Evolutionary conservation across 2,888 invertebrate species (phyloP), one percentile per base, ranked within the genome.

Genomic region (Pyrocoelia pectoralis): DNA sequence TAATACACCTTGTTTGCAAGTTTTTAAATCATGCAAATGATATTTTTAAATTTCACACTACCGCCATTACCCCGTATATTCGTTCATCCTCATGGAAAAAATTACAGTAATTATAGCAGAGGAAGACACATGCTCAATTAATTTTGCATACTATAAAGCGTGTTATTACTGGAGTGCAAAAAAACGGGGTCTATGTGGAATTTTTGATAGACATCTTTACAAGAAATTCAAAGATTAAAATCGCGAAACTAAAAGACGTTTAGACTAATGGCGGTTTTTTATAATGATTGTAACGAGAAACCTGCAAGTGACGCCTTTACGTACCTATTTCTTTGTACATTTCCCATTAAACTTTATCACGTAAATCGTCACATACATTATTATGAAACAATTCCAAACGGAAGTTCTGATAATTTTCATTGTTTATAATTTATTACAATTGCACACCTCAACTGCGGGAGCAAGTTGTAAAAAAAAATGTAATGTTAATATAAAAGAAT

Each of bases 61-160:
- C 24, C 24, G 24, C 24, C 3, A 24, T 24, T 24, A 24, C 3
- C 24, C 3, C 6, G 6, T 6, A 6, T 24, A 24, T 6, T 24
- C 4, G 4, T 6, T 24, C 24, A 24, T 24, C 24, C 4, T 6
- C 24, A 6, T 6, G 24, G 24, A 24, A 24, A n/a, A 24, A 24
- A 55, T 60, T 54, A 60, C 55, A 54, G 55, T 41, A 40, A 50
- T 55, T 54, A 49, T 55, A 46, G 38, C 54, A 60, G 60, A 54
- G 49, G 60, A 40, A 50, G 49, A 24, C 60, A 55, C 46, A 50
- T 60, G 60, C 28, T 55, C 49, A 49, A 54, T 60, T 60, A 60
- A 55, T 55, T 60, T 60, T 55, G 60, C 60, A 60, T 24, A 24
- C 24, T 3, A 24, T 24, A 24, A 24, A 24, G 4, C 24, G 24